Base-by-base conservation (phyloP, 2,888 invertebrate genomes). In the Digitonthophagus gazella region DNA sequence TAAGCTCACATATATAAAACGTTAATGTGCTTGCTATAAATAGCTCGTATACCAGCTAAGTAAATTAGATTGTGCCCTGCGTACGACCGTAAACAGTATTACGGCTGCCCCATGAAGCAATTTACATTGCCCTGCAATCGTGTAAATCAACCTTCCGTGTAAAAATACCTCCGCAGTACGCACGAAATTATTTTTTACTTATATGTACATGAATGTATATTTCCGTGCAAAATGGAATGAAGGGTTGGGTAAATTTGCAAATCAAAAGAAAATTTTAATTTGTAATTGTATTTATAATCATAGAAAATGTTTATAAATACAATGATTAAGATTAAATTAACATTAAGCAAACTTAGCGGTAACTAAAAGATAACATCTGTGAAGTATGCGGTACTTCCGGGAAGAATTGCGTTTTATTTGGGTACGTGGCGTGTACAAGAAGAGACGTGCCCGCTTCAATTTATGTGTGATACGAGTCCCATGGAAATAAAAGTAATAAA, bases 361-460 rank as follows among this genome's bases (percentile, higher is more conserved):
- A 19, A 8, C 16, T 61, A n/a, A 18, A 61, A 18, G 61, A 61
- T 66, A 66, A 65, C 61, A 69, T 69, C 68, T 61, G 65, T 69
- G 69, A 69, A 69, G 69, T 69, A 71, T 68, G 71, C 69, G 66
- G 67, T 63, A 67, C 64, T 69, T 71, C 71, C 71, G 63, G 71
- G 71, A 71, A 71, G 69, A 64, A 67, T 66, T 55, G 64, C 69
- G 44, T 61, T 61, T 61, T 71, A 71, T 71, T 71, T 68, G 69
- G 71, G 8, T 22, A 61, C 16, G 18, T 54, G 14, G 68, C 63
- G 58, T 66, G 54, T 54, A 44, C 65, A 18, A 19, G 61, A 58
- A n/a, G 66, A 28, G 55, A 55, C 54, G 54, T 44, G 19, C 18
- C 57, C 66, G 68, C 58, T 58, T 55, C 65, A 58, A 69, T 69